Evolutionary conservation across 2,888 invertebrate species (phyloP).

Genomic region (Cryptocephalus moraei): DNA sequence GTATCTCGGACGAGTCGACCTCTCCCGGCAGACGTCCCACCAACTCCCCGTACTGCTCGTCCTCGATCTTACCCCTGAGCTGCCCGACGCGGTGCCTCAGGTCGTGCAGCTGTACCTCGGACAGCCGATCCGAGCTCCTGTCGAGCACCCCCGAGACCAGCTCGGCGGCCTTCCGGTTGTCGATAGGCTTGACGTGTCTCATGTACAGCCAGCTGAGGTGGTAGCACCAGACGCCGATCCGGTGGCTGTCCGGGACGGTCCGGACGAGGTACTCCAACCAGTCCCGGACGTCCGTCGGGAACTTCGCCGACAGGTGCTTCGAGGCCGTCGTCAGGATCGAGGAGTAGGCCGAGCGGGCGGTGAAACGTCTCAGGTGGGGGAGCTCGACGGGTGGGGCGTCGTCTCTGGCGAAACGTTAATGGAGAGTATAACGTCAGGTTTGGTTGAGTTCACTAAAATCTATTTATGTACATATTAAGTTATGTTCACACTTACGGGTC

Average conservation of each 20-base stretch:
- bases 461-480: too few species aligned
- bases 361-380: conserved; percentile 23
- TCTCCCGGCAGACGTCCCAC: conserved; percentile 9
- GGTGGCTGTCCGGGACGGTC: conserved; percentile 13
- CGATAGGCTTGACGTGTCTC: conserved; percentile 9
- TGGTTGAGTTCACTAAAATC: too few species aligned
- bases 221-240: conserved; percentile 23
- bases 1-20: conserved; percentile 14
- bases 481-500: not conserved
- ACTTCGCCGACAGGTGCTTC: conserved; percentile 13
- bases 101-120: conserved; percentile 18
- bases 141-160: conserved; percentile 38
- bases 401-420: not conserved
- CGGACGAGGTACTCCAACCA: conserved; percentile 24
- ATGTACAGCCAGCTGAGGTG: conserved; percentile 18
- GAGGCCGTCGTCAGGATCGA: conserved; percentile 15
- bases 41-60: conserved; percentile 11
- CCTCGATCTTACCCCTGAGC: conserved; percentile 8
- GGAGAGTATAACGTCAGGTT: not conserved
- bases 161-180: conserved; percentile 37
- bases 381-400: conserved; percentile 4
- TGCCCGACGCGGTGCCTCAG: conserved; percentile 13
- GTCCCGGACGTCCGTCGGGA: conserved; percentile 16
- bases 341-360: conserved; percentile 19
- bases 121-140: conserved; percentile 16